phyloP scores from a whole-genome alignment of 2,797 vertebrate genomes.

The Carcharodon carcharias region DNA sequence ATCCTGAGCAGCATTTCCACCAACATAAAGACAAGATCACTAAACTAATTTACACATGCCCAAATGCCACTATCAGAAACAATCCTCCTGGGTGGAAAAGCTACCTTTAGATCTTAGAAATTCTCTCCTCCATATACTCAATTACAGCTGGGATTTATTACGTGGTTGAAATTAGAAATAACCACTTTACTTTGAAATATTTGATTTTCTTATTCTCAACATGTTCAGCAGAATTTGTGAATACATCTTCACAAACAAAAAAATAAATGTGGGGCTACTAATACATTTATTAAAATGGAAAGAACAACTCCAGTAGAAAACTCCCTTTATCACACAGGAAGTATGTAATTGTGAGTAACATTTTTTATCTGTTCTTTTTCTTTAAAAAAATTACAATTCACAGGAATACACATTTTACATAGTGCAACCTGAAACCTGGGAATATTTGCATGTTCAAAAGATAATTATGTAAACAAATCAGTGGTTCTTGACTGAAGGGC shows the following conservation, averaged over 20 bases:
- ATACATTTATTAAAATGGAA: neutral
- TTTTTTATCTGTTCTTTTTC: neutral
- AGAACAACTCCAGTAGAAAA: neutral
- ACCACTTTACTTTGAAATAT: neutral
- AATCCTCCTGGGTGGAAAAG: neutral
- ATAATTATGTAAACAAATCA: neutral
- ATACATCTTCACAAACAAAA: neutral
- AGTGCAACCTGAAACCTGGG: neutral
- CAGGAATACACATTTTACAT: neutral
- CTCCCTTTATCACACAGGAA: neutral
- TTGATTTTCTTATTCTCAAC: neutral
- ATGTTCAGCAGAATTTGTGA: neutral
- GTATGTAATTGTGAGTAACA: no score
- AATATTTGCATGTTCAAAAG: neutral
- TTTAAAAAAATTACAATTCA: neutral
- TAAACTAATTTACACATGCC: neutral
- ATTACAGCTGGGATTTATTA: neutral
- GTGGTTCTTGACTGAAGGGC: no score
- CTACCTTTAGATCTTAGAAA: neutral
- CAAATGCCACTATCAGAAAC: neutral
- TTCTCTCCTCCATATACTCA: neutral
- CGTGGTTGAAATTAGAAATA: neutral
- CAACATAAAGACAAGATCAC: neutral
- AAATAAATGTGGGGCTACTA: neutral
- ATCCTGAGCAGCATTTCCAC: neutral